These are phyloP conservation scores for Agapetus fuscipes DNA, from an alignment of 2,888 invertebrate species.

Conservation along the genomic window DNA sequence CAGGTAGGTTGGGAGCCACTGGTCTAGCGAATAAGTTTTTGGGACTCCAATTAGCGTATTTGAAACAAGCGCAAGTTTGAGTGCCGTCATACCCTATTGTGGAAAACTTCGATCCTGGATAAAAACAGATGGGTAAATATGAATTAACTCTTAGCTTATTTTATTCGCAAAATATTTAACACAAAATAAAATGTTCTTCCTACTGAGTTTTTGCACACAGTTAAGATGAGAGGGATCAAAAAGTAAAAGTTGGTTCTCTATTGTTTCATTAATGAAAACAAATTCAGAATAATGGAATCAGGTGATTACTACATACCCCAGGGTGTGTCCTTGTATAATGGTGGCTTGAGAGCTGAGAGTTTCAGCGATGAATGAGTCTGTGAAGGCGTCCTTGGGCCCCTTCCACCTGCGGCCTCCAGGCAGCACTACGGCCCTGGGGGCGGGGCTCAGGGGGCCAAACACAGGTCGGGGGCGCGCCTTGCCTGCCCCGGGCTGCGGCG, in stretches of 20 bases:
- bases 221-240: too few relatives aligned
- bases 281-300: neutral
- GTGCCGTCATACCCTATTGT: too few relatives aligned
- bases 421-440: constrained; percentile 61
- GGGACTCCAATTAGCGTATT: too few relatives aligned
- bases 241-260: neutral
- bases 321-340: constrained; percentile 70
- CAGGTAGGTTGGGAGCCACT: too few relatives aligned
- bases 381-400: constrained; percentile 78
- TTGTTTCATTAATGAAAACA: neutral
- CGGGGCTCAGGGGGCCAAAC: constrained; percentile 52
- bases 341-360: constrained; percentile 78
- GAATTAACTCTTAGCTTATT: too few relatives aligned
- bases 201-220: too few relatives aligned
- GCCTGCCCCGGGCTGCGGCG: constrained; percentile 34
- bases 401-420: constrained; percentile 73
- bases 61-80: too few relatives aligned
- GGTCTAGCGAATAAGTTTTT: too few relatives aligned
- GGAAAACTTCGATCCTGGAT: too few relatives aligned
- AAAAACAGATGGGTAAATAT: too few relatives aligned
- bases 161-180: too few relatives aligned
- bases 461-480: constrained; percentile 33
- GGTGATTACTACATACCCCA: constrained; percentile 55
- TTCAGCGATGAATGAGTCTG: constrained; percentile 81
- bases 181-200: too few relatives aligned